These are phyloP conservation scores for Pycnonotus jocosus DNA, from an alignment of 2,113 vertebrate genomes.

Conservation along the genomic window DNA sequence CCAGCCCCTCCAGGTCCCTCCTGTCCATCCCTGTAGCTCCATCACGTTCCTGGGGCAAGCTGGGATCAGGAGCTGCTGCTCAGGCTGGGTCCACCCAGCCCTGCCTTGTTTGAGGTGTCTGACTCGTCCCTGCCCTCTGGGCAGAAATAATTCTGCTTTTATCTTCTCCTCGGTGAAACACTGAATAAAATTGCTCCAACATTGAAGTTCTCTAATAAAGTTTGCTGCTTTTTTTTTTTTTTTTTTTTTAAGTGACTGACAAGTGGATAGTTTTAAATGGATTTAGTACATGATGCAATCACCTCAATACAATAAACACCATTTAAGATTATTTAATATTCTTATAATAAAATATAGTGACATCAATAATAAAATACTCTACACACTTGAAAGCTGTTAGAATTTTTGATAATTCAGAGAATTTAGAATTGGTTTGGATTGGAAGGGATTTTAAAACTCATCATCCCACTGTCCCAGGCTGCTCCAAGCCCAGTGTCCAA, in stretches of 20 bases:
- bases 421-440: background rate
- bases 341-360: background rate
- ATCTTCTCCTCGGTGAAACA: background rate
- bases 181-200: background rate
- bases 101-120: background rate
- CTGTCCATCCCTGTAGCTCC: background rate
- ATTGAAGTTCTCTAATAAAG: background rate
- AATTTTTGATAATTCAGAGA: background rate
- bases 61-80: background rate
- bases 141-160: background rate
- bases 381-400: rapidly evolving
- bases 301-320: background rate
- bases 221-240: background rate
- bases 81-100: background rate
- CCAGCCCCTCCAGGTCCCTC: background rate
- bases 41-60: rapidly evolving
- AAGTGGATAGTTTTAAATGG: background rate
- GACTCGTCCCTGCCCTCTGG: background rate
- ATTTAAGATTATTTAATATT: background rate
- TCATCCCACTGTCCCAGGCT: rapidly evolving
- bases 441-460: background rate
- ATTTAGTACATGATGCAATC: background rate
- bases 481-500: background rate
- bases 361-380: background rate
- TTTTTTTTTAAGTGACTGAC: background rate